Percentiles rank a stretch among this genome's conserved stretches.
Evolutionary conservation across 92 coral and sea anemone genomes (phyloP).

Genomic region (Siderastrea siderea): DNA sequence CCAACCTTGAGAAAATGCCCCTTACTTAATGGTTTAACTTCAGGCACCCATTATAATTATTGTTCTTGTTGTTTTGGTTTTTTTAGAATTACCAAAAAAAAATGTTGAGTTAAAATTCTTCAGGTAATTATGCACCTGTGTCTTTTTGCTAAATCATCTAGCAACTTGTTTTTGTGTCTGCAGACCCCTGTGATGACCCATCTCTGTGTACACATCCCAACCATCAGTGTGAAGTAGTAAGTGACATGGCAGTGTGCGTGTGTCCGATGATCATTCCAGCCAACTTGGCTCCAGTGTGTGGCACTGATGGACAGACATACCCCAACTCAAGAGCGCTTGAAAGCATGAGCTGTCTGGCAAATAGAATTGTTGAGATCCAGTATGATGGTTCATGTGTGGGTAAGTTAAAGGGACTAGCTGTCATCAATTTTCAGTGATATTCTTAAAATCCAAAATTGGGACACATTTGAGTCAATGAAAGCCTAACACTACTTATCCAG

Average conservation of each 20-base stretch:
- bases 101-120: too few relatives aligned
- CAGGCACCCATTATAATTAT: too few relatives aligned
- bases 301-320: slow-evolving; percentile 87
- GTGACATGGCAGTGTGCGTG: slow-evolving; percentile 63
- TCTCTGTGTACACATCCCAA: slow-evolving; percentile 59
- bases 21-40: too few relatives aligned
- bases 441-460: too few relatives aligned
- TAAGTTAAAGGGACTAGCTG: not conserved
- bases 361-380: slow-evolving; percentile 40
- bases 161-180: not conserved
- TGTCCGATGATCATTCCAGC: slow-evolving; percentile 68
- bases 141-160: too few relatives aligned
- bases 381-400: slow-evolving; percentile 51
- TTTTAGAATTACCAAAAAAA: too few relatives aligned
- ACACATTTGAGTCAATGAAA: too few relatives aligned
- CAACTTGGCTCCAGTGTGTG: slow-evolving; percentile 83
- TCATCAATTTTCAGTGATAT: too few relatives aligned
- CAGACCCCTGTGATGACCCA: slow-evolving; percentile 57
- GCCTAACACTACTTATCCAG: too few relatives aligned
- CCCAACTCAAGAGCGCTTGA: slow-evolving; percentile 76
- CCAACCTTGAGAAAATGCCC: too few relatives aligned
- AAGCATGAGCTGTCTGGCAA: slow-evolving; percentile 78
- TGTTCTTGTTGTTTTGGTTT: too few relatives aligned
- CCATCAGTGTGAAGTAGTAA: slow-evolving; percentile 48
- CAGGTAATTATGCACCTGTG: too few relatives aligned